Percentiles rank a stretch among this genome's conserved stretches.
These are phyloP conservation scores for Acipenser transmontanus DNA, from an alignment of 2,797 vertebrate genomes.

Conservation along the genomic window DNA sequence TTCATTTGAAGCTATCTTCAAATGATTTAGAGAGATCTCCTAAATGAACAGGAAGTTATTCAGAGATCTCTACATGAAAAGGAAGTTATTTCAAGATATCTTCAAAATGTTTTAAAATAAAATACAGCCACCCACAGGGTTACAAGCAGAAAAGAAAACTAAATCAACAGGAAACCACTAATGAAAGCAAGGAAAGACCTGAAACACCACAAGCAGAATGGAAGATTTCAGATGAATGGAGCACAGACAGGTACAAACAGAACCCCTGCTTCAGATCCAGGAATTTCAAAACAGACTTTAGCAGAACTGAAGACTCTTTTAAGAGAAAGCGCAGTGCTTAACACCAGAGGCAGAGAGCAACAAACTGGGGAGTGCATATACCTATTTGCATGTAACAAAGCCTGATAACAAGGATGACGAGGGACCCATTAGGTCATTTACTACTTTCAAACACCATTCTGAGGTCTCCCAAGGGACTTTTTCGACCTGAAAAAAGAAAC, in stretches of 20 bases:
- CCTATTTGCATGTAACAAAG: slow-evolving; percentile 37
- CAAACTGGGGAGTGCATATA: slow-evolving; percentile 29
- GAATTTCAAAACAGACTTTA: slow-evolving; percentile 53
- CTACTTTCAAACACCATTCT: slow-evolving; percentile 55
- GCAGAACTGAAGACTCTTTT: slow-evolving; percentile 62
- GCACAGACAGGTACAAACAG: slow-evolving; percentile 17
- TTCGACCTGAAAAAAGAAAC: too few relatives aligned
- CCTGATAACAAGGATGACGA: slow-evolving; percentile 38
- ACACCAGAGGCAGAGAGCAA: slow-evolving; percentile 28
- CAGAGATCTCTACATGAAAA: too few relatives aligned
- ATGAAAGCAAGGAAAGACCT: neutral
- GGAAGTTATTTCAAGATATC: too few relatives aligned
- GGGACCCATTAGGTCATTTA: slow-evolving; percentile 41
- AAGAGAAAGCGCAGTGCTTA: slow-evolving; percentile 43
- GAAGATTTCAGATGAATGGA: slow-evolving; percentile 17
- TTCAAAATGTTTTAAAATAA: too few relatives aligned
- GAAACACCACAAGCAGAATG: slow-evolving; percentile 16
- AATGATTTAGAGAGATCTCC: too few relatives aligned
- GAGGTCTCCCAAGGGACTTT: slow-evolving; percentile 33
- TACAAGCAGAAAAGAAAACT: slow-evolving; percentile 16
- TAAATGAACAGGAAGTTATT: too few relatives aligned
- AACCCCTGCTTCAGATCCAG: slow-evolving; percentile 24
- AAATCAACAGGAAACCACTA: neutral
- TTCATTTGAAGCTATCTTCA: too few relatives aligned
- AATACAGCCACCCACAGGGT: slow-evolving; percentile 21